These are phyloP conservation scores for Drosophila birchii DNA, from an alignment of 2,888 invertebrate species.

Conservation along the genomic window DNA sequence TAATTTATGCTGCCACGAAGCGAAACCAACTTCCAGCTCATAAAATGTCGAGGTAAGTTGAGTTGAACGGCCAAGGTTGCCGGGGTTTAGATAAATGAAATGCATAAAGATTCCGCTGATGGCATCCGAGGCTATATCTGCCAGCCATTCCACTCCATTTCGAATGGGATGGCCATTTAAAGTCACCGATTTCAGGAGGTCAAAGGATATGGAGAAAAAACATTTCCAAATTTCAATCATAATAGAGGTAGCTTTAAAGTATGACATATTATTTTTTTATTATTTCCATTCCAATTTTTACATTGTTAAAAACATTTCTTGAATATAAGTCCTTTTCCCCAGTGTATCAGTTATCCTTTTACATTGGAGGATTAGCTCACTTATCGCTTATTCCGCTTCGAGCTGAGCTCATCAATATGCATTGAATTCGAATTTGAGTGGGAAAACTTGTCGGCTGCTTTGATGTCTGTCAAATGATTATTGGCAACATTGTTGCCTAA, in stretches of 20 bases:
- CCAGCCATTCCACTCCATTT: conserved; percentile 18
- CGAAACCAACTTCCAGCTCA: conserved; percentile 46
- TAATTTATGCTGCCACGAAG: conserved; percentile 59
- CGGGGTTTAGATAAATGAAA: conserved; percentile 35
- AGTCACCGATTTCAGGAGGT: not conserved
- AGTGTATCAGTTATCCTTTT: conserved; percentile 1
- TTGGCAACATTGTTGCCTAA: conserved; percentile 66
- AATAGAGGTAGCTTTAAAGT: too few relatives aligned
- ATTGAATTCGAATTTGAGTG: conserved; percentile 57
- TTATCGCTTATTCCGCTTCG: conserved; percentile 3
- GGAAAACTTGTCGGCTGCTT: conserved; percentile 47
- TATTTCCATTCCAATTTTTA: not conserved
- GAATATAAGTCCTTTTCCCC: not conserved
- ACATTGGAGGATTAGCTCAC: conserved; percentile 6
- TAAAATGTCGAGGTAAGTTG: conserved; percentile 52
- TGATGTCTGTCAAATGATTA: conserved; percentile 65
- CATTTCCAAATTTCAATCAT: too few relatives aligned
- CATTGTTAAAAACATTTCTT: accelerated
- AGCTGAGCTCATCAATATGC: conserved; percentile 68
- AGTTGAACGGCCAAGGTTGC: conserved; percentile 44
- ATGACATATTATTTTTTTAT: not conserved
- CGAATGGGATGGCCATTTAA: conserved; percentile 9
- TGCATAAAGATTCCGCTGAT: conserved; percentile 26
- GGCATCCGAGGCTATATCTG: conserved; percentile 22
- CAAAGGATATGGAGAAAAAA: not conserved